A percentile compares a stretch with the other conserved stretches of the same genome.
phyloP scores from a whole-genome alignment of 2,888 invertebrate genomes.

The Perizoma affinitatum region DNA sequence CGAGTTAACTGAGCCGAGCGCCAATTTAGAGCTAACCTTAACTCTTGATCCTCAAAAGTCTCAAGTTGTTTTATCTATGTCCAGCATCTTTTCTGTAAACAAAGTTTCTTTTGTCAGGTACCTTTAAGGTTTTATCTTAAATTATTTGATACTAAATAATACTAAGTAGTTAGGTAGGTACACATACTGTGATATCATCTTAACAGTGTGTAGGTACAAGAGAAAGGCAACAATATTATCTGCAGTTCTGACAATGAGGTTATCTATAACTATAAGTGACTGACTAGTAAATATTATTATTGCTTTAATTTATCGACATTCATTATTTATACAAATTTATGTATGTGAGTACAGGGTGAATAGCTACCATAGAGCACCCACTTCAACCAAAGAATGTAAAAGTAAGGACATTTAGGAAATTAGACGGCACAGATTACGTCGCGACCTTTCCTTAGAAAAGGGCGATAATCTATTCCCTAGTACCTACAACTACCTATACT shows the following conservation, averaged over 20 bases:
- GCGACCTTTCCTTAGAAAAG: too few species aligned
- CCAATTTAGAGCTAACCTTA: conserved; percentile 28
- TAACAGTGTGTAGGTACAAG: conserved; percentile 26
- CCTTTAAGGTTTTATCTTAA: too few species aligned
- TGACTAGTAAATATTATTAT: conserved; percentile 31
- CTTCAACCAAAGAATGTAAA: too few species aligned
- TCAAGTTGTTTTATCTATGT: conserved; percentile 21
- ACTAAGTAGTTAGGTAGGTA: too few species aligned
- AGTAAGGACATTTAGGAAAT: too few species aligned
- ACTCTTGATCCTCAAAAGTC: conserved; percentile 14
- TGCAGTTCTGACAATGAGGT: conserved; percentile 35
- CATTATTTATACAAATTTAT: background rate
- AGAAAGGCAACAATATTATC: conserved; percentile 32
- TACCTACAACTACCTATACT: too few species aligned
- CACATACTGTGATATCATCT: conserved; percentile 29
- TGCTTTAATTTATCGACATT: conserved; percentile 13
- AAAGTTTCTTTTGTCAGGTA: too few species aligned
- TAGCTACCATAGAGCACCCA: too few species aligned
- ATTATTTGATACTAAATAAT: too few species aligned
- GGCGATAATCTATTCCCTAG: too few species aligned
- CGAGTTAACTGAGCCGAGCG: conserved; percentile 25
- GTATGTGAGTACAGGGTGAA: too few species aligned
- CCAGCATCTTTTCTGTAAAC: background rate
- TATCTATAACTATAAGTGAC: conserved; percentile 24
- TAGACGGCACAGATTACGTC: too few species aligned